These are phyloP conservation scores for Sycobia sp. DNA, from an alignment of 1,140 invertebrate species.

Conservation along the genomic window DNA sequence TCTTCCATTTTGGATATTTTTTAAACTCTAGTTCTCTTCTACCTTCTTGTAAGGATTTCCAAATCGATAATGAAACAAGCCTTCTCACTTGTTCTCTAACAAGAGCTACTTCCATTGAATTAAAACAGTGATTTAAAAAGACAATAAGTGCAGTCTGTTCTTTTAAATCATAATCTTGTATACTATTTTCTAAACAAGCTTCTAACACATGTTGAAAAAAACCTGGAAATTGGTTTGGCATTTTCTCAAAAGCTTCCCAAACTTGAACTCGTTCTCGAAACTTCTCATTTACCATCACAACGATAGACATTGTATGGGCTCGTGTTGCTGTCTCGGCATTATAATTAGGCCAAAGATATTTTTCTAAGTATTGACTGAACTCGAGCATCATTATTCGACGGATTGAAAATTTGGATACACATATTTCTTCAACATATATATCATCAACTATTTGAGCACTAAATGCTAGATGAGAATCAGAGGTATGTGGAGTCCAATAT, in stretches of 20 bases:
- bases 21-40: constrained; percentile 85
- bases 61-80: constrained; percentile 92
- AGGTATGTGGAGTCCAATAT: constrained; percentile 86
- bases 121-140: constrained; percentile 96
- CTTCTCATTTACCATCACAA: constrained; percentile 98
- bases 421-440: constrained; percentile 82
- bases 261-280: constrained; percentile 94
- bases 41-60: constrained; percentile 87
- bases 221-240: constrained; percentile 79
- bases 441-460: constrained; percentile 78
- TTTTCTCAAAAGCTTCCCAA: constrained; percentile 89
- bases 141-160: constrained; percentile 89
- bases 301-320: constrained; percentile 91
- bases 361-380: constrained; percentile 96
- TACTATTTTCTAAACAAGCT: constrained; percentile 69
- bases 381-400: constrained; percentile 93
- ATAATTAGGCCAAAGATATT: constrained; percentile 98
- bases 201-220: constrained; percentile 89
- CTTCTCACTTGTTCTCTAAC: constrained; percentile 91
- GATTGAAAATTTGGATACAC: constrained; percentile 78
- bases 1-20: constrained; percentile 85
- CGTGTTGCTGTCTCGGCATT: constrained; percentile 69
- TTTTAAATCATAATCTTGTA: constrained; percentile 64
- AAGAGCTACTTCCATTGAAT: constrained; percentile 93
- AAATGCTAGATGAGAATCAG: constrained; percentile 71